Percentiles rank a stretch among this genome's conserved stretches.
These are phyloP conservation scores for Thera britannica DNA, from an alignment of 2,888 invertebrate genomes.

Conservation along the genomic window DNA sequence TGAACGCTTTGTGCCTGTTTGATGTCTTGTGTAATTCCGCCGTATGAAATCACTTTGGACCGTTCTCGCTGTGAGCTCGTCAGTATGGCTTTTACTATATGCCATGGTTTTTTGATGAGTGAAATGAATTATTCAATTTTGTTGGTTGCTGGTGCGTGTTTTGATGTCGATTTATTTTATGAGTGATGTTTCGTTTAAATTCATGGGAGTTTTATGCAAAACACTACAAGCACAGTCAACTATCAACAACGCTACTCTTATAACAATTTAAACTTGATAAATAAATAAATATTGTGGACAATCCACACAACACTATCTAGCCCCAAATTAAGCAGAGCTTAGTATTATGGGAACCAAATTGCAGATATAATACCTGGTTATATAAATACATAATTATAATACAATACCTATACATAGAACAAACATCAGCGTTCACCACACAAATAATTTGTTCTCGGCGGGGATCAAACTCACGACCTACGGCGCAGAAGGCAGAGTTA, in stretches of 20 bases:
- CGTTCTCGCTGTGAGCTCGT: conserved; percentile 30
- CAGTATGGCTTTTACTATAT: conserved; percentile 19
- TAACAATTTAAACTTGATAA: too few species aligned
- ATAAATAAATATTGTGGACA: too few species aligned
- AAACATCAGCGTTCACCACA: too few species aligned
- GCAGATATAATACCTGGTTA: too few species aligned
- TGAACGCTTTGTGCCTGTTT: conserved; percentile 41
- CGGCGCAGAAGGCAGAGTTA: too few species aligned
- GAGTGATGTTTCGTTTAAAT: background rate
- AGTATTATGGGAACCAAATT: too few species aligned
- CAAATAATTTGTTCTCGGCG: too few species aligned
- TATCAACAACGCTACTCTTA: background rate
- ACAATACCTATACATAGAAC: too few species aligned
- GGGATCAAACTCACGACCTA: too few species aligned
- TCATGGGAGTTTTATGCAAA: background rate
- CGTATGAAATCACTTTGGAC: conserved; percentile 37
- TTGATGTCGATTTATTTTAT: background rate
- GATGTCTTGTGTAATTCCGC: conserved; percentile 43
- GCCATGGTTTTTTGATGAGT: conserved; percentile 25
- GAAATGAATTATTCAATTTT: conserved; percentile 27
- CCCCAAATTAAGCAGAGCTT: too few species aligned
- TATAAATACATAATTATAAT: too few species aligned
- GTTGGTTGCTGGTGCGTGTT: conserved; percentile 8
- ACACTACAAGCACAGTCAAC: background rate
- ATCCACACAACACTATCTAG: too few species aligned